These are phyloP conservation scores for Aphaenogaster ashmeadi DNA, from an alignment of 1,140 invertebrate genomes.

Conservation along the genomic window DNA sequence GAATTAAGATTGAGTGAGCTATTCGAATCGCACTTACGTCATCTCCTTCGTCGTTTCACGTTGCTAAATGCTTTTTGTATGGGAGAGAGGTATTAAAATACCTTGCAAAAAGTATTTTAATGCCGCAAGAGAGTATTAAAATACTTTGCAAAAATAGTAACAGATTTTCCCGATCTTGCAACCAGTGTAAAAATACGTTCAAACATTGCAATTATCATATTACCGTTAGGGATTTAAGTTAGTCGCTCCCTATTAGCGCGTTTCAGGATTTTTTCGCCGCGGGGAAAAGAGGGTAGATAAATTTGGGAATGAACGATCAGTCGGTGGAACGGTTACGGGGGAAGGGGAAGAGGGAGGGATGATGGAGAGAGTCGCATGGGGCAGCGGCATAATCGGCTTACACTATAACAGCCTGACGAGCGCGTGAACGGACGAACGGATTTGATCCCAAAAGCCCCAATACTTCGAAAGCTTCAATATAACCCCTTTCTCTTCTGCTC, in stretches of 20 bases:
- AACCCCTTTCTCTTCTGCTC: conserved; percentile 46
- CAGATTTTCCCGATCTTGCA: background rate
- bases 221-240: conserved; percentile 8
- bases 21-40: background rate
- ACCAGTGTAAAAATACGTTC: background rate
- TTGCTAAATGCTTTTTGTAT: background rate
- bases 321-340: background rate
- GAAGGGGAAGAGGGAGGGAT: conserved; percentile 38
- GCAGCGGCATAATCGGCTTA: conserved; percentile 75
- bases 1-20: background rate
- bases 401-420: conserved; percentile 73
- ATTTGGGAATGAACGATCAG: conserved; percentile 5
- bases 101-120: no score
- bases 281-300: background rate
- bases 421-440: conserved; percentile 74
- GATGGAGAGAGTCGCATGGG: conserved; percentile 43
- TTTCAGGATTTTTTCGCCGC: conserved; percentile 19
- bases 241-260: background rate
- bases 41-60: background rate
- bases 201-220: conserved; percentile 35
- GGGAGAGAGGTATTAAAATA: no score
- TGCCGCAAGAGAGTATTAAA: background rate
- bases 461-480: conserved; percentile 70
- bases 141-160: background rate
- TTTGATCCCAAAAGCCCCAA: conserved; percentile 75